These are phyloP conservation scores for Rhinogobio ventralis DNA, from an alignment of 2,797 vertebrate genomes.

Conservation along the genomic window DNA sequence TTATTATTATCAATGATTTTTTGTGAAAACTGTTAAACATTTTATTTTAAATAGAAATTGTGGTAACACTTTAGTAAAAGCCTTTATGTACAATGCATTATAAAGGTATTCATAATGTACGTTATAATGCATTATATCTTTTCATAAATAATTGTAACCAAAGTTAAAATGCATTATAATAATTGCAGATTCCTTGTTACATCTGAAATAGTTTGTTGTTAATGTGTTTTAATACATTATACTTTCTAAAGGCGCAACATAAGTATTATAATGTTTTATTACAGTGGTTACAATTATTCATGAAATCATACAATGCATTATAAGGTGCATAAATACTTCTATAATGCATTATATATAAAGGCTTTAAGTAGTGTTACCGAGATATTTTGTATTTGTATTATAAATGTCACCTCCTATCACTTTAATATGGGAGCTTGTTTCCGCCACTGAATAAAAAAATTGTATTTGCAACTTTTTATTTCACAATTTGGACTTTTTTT, in stretches of 20 bases:
- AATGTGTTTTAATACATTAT: not conserved
- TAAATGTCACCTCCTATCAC: not conserved
- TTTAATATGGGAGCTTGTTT: not conserved
- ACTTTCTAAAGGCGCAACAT: not conserved
- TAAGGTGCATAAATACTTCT: not conserved
- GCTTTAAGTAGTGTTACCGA: not conserved
- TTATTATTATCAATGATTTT: not conserved
- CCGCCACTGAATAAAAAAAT: too few relatives aligned
- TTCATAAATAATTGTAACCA: too few relatives aligned
- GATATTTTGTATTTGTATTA: not conserved
- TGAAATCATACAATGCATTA: not conserved
- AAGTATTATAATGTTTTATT: not conserved
- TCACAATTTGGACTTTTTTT: too few relatives aligned
- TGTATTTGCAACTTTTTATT: too few relatives aligned
- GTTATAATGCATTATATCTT: too few relatives aligned
- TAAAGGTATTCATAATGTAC: too few relatives aligned
- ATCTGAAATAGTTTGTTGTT: not conserved
- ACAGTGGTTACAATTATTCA: not conserved
- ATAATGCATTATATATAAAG: not conserved
- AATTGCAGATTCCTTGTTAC: too few relatives aligned
- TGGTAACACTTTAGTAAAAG: too few relatives aligned
- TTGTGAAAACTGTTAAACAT: not conserved
- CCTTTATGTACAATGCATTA: too few relatives aligned
- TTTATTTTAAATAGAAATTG: not conserved
- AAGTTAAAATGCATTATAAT: too few relatives aligned